Evolutionary conservation across 2,797 vertebrate species (phyloP).

Genomic region (Enoplosus armatus): DNA sequence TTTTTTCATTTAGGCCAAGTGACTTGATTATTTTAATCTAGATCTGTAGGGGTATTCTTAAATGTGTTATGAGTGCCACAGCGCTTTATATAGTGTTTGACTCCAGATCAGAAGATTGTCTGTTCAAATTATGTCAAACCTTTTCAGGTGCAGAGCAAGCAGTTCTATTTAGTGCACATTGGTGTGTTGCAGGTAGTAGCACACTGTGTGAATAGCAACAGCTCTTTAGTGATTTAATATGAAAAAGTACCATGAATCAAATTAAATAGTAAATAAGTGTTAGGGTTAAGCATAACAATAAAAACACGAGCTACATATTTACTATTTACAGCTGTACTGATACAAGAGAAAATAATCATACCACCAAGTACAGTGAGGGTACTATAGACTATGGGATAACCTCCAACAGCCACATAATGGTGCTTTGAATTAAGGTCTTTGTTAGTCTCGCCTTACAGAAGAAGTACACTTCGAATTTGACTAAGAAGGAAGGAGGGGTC

Average conservation of each 20-base stretch:
- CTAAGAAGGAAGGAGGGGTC: background rate
- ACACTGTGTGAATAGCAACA: background rate
- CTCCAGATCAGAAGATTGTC: background rate
- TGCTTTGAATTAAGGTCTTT: background rate
- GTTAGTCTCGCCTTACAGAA: background rate
- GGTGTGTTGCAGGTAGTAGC: background rate
- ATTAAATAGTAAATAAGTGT: background rate
- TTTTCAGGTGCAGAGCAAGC: background rate
- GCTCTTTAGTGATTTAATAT: background rate
- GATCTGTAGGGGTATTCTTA: background rate
- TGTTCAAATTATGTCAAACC: background rate
- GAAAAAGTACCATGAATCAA: background rate
- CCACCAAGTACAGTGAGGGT: background rate
- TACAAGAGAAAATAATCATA: background rate
- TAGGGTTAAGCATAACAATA: background rate
- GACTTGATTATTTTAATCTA: background rate
- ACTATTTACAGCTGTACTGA: background rate
- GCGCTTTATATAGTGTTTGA: background rate
- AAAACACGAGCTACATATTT: background rate
- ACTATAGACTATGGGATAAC: background rate
- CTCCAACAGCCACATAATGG: background rate
- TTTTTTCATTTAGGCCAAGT: background rate
- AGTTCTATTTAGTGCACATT: background rate
- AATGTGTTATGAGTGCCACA: no score
- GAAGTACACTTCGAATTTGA: background rate